Evolutionary conservation across 2,888 invertebrate genomes (phyloP).

Genomic region (Acanthoscelides obtectus): DNA sequence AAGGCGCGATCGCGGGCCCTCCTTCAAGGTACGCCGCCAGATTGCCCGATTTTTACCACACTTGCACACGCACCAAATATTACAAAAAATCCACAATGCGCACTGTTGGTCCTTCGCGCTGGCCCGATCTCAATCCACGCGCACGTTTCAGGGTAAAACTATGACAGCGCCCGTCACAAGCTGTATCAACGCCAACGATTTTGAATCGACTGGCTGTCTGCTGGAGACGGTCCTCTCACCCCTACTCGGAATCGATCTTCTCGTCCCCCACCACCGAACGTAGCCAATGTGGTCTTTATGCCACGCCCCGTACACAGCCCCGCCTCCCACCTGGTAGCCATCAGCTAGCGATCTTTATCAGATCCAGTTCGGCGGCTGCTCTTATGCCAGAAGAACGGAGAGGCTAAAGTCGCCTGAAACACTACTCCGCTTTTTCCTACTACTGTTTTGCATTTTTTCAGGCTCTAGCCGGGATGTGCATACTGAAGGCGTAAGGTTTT

Average conservation of each 20-base stretch:
- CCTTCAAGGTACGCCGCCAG: conserved; percentile 50
- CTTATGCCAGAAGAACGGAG: conserved; percentile 27
- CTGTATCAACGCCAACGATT: conserved; percentile 19
- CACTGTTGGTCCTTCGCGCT: neutral
- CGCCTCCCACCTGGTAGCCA: conserved; percentile 46
- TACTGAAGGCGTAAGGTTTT: conserved; percentile 16
- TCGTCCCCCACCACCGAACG: conserved; percentile 29
- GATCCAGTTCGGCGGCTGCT: conserved; percentile 22
- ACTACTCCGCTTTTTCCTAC: conserved; percentile 23
- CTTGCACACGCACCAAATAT: conserved; percentile 15
- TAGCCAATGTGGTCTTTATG: conserved; percentile 32
- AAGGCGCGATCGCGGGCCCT: conserved; percentile 46
- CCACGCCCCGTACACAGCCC: conserved; percentile 34
- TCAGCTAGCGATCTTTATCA: conserved; percentile 48
- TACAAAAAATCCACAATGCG: neutral
- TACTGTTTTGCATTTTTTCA: conserved; percentile 31
- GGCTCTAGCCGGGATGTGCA: conserved; percentile 12
- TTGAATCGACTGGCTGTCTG: conserved; percentile 32
- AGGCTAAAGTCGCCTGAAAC: conserved; percentile 28
- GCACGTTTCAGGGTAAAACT: neutral
- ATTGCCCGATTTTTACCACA: conserved; percentile 28
- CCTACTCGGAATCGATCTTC: conserved; percentile 42
- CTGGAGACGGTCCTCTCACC: conserved; percentile 30
- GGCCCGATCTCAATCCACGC: neutral
- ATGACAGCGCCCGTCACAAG: conserved; percentile 7